Base-by-base conservation (phyloP, 2,113 vertebrate genomes). In the Antigone vipio region DNA sequence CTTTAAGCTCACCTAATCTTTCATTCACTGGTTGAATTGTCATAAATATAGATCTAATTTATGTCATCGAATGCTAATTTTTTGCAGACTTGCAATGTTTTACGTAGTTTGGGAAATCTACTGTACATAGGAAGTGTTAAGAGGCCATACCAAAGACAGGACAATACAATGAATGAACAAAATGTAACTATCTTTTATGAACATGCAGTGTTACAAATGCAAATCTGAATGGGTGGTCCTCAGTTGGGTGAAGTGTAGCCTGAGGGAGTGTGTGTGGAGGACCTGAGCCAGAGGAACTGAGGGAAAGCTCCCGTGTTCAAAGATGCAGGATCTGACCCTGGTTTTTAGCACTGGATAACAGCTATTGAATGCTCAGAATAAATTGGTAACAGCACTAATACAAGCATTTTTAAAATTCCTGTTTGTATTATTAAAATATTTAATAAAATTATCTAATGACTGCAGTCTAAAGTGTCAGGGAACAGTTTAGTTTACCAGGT, bases 211-310 rank as follows among this genome's bases (percentile, higher is more conserved):
- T 22, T 24, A 49, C 12, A 66, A 53, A 34, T 5, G 20, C 21
- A 62, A 73, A 62, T 6, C 20, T 13, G 50, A 44, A 53, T 21
- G 75, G 9, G 15, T 52, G 21, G 21, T 23, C 52, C 53, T 56
- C 63, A 49, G 5, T 0, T n/a, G 45, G 32, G 50, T 14, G 49
- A 56, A 59, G 52, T 5, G 35, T 7, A 89, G 74, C 13, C 44
- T 29, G 85, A 84, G 15, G 35, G 38, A 60, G 23, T 0, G 0
- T 0, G 5, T 60, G 15, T 22, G 26, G 34, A 64, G 47, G 53
- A 83, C 26, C 35, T 73, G 73, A 82, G 26, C 11, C 44, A 50
- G 20, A 60, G 17, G 34, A 76, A 47, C 5, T 2, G 11, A 55
- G 16, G 8, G 17, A 58, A 42, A 18, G 21, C 8, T 27, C 40